phyloP scores from a whole-genome alignment of 2,113 vertebrate genomes.

The Antechinus stuartii region DNA sequence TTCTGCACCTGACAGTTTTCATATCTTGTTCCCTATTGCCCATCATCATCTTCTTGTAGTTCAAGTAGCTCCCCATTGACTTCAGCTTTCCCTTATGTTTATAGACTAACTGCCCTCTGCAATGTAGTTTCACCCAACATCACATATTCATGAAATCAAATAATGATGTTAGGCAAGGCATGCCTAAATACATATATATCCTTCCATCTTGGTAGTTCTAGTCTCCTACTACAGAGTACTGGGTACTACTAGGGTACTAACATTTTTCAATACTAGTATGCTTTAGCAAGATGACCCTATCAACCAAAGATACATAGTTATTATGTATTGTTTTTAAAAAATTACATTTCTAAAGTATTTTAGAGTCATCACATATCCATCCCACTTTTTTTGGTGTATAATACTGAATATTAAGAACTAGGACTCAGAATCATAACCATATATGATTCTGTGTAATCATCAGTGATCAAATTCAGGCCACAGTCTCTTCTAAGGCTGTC shows the following conservation, averaged over 20 bases:
- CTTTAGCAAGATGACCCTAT: background rate
- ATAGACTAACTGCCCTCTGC: background rate
- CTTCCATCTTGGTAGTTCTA: background rate
- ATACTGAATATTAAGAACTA: background rate
- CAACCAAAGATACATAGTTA: background rate
- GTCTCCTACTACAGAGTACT: background rate
- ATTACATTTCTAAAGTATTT: background rate
- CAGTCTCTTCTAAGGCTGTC: background rate
- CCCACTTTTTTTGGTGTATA: background rate
- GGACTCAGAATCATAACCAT: background rate
- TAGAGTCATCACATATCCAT: background rate
- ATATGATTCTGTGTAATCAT: background rate
- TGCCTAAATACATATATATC: background rate
- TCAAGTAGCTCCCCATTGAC: background rate
- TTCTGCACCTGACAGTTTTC: background rate
- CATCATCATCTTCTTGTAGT: background rate
- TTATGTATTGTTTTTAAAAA: background rate
- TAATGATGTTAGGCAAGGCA: background rate
- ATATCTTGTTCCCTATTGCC: background rate
- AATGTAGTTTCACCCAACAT: background rate
- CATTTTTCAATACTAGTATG: background rate
- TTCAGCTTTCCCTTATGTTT: background rate
- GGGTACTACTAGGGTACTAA: background rate
- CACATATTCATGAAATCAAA: background rate
- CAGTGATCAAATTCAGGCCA: background rate